Evolutionary conservation across 2,113 vertebrate species (phyloP), one percentile per base, ranked within the genome.

Genomic region (Alosa alosa): DNA sequence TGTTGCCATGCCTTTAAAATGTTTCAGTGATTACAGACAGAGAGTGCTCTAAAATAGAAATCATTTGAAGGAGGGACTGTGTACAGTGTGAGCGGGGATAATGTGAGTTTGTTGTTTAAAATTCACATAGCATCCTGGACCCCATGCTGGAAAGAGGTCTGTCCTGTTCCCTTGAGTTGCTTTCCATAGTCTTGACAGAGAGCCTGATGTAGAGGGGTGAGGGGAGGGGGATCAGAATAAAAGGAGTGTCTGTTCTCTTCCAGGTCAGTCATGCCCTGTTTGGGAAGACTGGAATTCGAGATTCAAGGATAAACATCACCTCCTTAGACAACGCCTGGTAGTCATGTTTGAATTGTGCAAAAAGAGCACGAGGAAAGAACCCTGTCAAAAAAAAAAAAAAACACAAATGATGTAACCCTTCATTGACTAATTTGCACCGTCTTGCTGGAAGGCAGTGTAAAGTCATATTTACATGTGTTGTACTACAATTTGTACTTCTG

Each of bases 41-140:
- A 94, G 94, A 94, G 39, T 78, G 49, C 55, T 55, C 92, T 94
- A 92, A 95, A 96, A 94, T 95, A 92, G 89, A 95, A 96, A 96
- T 96, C 94, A 96, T 96, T 96, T 96, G 95, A 96, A 96, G 95
- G 95, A 64, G 96, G 95, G 96, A 96, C 96, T 96, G 93, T 94
- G 96, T 96, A 97, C 96, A 96, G 96, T 96, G 93, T 89, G 72
- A 78, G 36, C 92, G 93, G 91, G 92, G 92, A 96, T 95, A 96
- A 95, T 96, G 94, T 93, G 90, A 87, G 92, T 93, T 91, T 94
- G 95, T 95, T 95, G 94, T 97, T 78, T 97, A 95, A 96, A 96
- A 97, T 97, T 95, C 96, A 96, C 96, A 96, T 91, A 92, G 95
- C 95, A 96, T 97, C 95, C 94, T 93, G 92, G 92, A 92, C 93